Base-by-base conservation (phyloP, 2,113 vertebrate species). In the Nannobrachium achirus region DNA sequence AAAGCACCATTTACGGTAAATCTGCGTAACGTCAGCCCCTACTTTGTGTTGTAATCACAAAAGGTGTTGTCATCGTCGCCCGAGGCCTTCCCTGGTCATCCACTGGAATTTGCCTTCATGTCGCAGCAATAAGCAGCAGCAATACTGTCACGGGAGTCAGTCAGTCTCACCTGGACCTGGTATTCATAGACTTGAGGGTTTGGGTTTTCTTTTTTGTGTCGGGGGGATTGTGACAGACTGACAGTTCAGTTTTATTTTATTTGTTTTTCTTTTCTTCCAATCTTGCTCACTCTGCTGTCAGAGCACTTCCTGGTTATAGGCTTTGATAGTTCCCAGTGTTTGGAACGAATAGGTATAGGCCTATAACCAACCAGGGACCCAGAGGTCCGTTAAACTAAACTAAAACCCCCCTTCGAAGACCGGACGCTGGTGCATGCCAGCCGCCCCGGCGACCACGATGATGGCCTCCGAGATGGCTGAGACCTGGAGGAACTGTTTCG, bases 401-500 rank as follows among this genome's bases (percentile, higher is more conserved):
- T 4, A 33, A 33, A 33, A 33, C 25, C 25, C 25, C 1, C 25
- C 25, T 5, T 4, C 25, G 70, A 48, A 15, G 69, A 45, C 41
- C 16, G 20, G n/a, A 38, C 19, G 40, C 4, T 45, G 57, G 82
- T 83, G 85, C 76, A 89, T 86, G 89, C 80, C 87, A 76, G 72
- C 75, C 80, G 51, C 25, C 25, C 25, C 25, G 25, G 25, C 25
- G 71, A 75, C 70, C 83, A 82, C 75, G 76, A 89, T 88, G 87
- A 89, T 88, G 87, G 72, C 88, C 62, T 85, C 90, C 69, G 92
- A 91, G 87, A 97, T 99, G 96, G 96, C 96, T 40, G 98, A 99
- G 93, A 98, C 95, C 86, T 99, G 98, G 98, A 97, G 97, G 92
- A 99, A 99, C 93, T 99, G 98, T 91, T 99, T 99, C 40, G 98